Conservation (phyloP, 2,113 vertebrate species). For the Hydrochoerus hydrochaeris region DNA sequence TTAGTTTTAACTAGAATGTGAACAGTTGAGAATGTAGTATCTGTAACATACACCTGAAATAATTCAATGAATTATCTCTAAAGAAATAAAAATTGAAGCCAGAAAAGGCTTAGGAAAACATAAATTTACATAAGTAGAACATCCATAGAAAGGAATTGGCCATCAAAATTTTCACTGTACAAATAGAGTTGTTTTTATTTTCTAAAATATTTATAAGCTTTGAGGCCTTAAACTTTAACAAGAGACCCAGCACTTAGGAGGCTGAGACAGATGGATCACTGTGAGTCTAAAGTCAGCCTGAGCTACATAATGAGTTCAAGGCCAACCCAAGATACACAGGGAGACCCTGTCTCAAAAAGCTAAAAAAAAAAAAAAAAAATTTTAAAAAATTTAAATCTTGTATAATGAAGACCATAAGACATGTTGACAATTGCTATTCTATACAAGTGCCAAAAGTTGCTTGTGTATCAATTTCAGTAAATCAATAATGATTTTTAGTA, state of each 20-base stretch:
- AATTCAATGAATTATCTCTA: background rate
- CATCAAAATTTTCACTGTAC: background rate
- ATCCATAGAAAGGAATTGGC: background rate
- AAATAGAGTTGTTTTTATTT: background rate
- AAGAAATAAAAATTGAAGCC: background rate
- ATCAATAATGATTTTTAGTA: background rate
- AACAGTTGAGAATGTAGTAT: background rate
- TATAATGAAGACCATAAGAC: background rate
- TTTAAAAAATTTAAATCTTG: conserved; percentile 24
- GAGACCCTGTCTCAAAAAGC: too few species aligned
- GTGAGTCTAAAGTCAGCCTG: too few species aligned
- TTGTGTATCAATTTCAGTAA: background rate
- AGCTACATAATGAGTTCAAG: too few species aligned
- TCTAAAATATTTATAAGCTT: conserved; percentile 4
- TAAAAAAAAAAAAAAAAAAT: background rate
- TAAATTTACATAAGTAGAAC: background rate
- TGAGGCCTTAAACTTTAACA: background rate
- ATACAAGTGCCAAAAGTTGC: background rate
- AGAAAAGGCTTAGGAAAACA: background rate
- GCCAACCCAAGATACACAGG: too few species aligned
- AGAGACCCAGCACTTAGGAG: background rate
- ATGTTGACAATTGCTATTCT: background rate
- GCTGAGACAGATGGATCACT: too few species aligned
- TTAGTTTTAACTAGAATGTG: background rate
- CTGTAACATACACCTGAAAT: background rate